Evolutionary conservation across 2,797 vertebrate genomes (phyloP), one percentile per base, ranked within the genome.

Genomic region (Brotula barbata): DNA sequence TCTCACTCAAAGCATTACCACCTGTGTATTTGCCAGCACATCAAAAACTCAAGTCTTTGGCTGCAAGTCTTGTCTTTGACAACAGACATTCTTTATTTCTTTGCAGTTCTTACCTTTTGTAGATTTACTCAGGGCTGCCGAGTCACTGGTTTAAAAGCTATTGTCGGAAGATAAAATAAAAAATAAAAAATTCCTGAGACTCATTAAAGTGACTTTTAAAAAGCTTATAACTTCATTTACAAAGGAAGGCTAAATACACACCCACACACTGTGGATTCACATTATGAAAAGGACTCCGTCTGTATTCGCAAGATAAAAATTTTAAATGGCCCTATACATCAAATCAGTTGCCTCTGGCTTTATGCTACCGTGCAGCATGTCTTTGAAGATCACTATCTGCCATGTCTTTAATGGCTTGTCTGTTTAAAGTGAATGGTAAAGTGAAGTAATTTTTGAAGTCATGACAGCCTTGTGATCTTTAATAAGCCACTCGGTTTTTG

Each of bases 171-270:
- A 64, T 60, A 39, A 64, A 28, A 8, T 4, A 28, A 8, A 28
- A 4, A 28, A 28, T 4, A 28, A 70, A 52, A 59, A 49, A 60
- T 71, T 22, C 39, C 51, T 65, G 34, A 47, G 46, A 43, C 31
- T 52, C 78, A 55, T 71, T 65, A 73, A 77, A 81, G 59, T 31
- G 64, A 68, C 64, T 57, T 47, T 10, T 52, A 28, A 58, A 63
- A 75, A 54, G 25, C 58, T 14, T 14, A 46, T 58, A 43, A 43
- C 20, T 67, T 68, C 5, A 66, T 75, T 77, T 62, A 46, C 49
- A 57, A 59, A 74, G 64, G 50, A 63, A 45, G 57, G 55, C 58
- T 57, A 46, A 67, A 58, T 53, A 56, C 55, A 68, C 48, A 58
- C 16, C 15, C 16, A 17, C 25, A 39, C 41, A 20, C 58, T 25